Evolutionary conservation across 2,113 vertebrate species (phyloP).

Genomic region (Vicugna pacos): DNA sequence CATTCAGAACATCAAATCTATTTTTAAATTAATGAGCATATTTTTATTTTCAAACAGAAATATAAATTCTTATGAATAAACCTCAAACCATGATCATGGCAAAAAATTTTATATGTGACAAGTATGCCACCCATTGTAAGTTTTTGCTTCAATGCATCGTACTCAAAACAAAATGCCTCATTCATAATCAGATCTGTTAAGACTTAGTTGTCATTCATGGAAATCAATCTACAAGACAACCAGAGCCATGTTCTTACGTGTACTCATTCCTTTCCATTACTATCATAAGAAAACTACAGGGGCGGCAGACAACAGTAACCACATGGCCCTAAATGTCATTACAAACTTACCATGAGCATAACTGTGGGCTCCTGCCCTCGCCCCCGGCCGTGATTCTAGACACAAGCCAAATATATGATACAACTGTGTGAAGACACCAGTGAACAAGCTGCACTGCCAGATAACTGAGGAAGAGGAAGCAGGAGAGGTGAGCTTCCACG

Average conservation of each 20-base stretch:
- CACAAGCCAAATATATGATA: background rate
- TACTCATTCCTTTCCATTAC: background rate
- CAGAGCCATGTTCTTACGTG: background rate
- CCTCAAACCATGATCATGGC: background rate
- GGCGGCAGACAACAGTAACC: background rate
- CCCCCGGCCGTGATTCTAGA: background rate
- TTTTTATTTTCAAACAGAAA: background rate
- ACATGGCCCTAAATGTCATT: background rate
- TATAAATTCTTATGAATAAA: constrained; percentile 20
- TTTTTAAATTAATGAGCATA: constrained; percentile 33
- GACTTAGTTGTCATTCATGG: background rate
- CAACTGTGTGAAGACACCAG: background rate
- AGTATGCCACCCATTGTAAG: background rate
- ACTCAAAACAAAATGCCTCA: constrained; percentile 2
- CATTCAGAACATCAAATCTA: constrained; percentile 10
- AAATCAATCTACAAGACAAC: background rate
- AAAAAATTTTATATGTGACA: background rate
- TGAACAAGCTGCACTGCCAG: background rate
- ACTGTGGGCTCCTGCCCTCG: background rate
- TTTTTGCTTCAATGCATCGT: background rate
- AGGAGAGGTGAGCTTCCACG: background rate
- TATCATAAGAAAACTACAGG: background rate
- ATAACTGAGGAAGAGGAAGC: background rate
- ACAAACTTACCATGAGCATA: background rate
- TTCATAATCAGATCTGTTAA: background rate